A percentile compares a stretch with the other conserved stretches of the same genome.
Evolutionary conservation across 53 echinoderm and acorn worm species (phyloP).

Genomic region (Arbacia lixula): DNA sequence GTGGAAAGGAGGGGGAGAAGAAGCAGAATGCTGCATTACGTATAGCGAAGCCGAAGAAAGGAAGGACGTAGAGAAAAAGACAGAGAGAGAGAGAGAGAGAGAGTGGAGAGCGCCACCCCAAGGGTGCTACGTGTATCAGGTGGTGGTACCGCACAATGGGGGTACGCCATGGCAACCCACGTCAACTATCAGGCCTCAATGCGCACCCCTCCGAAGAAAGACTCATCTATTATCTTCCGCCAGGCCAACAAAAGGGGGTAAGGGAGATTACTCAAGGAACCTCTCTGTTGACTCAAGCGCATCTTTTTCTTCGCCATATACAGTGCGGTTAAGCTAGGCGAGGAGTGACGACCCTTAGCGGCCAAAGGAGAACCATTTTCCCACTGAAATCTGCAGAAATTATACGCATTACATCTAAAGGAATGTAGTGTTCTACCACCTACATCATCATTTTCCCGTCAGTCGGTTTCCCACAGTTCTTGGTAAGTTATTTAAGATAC

Average conservation of each 20-base stretch:
- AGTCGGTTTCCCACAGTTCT: too few species aligned
- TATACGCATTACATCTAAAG: too few species aligned
- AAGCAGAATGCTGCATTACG: too few species aligned
- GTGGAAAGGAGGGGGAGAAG: background rate
- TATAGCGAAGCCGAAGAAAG: too few species aligned
- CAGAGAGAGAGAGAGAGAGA: background rate
- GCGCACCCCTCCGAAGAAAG: constrained; percentile 28
- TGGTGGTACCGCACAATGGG: background rate
- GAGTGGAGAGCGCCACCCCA: background rate
- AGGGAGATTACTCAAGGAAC: constrained; percentile 43
- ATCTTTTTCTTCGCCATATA: constrained; percentile 6
- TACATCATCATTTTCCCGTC: too few species aligned
- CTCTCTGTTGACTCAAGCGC: constrained; percentile 39
- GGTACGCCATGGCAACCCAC: constrained; percentile 36
- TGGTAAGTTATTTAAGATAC: too few species aligned
- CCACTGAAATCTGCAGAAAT: too few species aligned
- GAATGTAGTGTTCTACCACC: too few species aligned
- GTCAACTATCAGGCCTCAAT: constrained; percentile 21
- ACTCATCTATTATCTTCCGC: constrained; percentile 23
- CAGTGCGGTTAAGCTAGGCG: background rate
- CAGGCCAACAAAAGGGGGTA: constrained; percentile 5
- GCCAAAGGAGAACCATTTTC: background rate
- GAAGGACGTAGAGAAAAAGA: too few species aligned
- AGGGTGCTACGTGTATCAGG: constrained; percentile 2
- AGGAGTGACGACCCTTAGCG: background rate